Evolutionary conservation across 1,140 invertebrate species (phyloP), one percentile per base, ranked within the genome.

Genomic region (Brachionus rubens): DNA sequence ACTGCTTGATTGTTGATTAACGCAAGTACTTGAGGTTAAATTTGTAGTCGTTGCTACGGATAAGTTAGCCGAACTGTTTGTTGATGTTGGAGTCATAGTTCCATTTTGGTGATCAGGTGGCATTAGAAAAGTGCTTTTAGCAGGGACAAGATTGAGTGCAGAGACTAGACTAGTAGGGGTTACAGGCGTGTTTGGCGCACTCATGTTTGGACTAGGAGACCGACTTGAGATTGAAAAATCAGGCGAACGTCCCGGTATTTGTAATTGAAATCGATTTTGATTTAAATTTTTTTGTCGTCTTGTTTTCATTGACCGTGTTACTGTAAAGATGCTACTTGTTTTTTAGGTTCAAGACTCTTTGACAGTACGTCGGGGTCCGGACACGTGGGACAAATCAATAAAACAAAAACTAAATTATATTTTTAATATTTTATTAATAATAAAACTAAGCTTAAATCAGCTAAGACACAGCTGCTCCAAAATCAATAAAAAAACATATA

Each of bases 121-220:
- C 50, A 50, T 72, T n/a, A 72, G 16, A 40, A 21, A 54, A 16
- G 50, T 19, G 30, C 28, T 72, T 16, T 41, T 72, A 2, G n/a
- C 19, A 12, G 28, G 30, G 24, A 33, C 50, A 12, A 72, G 19
- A 46, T 72, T 72, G 6, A 72, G 46, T 0, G 68, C 68, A 3
- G 68, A 72, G 30, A 72, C 68, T 41, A 72, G 24, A 16, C 68
- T 72, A 4, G 68, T 72, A 12, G 65, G 65, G 9, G 65, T 70
- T 3, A 50, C 47, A 24, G 68, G 68, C 3, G 68, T 72, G 4
- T 50, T 47, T 9, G 68, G 68, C 14, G n/a, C 28, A 33, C 50
- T 72, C 36, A 54, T 21, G 28, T 48, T 72, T 2, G 68, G 68
- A 52, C 46, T 50, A 28, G 68, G 68, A 21, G 68, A 72, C 4